Evolutionary conservation across 1,140 invertebrate species (phyloP), one percentile per base, ranked within the genome.

Genomic region (Drosophila micromelanica): DNA sequence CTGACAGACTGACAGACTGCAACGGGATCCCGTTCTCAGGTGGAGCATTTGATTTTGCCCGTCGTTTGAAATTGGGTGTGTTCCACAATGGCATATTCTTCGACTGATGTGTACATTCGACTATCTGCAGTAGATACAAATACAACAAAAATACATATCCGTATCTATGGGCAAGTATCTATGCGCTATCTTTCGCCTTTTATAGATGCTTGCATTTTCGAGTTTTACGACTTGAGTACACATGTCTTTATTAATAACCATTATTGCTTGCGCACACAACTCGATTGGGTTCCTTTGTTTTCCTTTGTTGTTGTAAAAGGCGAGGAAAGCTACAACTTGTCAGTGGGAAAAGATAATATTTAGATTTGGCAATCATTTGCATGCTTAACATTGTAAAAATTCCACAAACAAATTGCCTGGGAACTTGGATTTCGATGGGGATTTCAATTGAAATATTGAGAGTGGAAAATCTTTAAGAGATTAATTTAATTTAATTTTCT

Each of bases 241-340:
- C 81, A 87, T 86, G 81, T 86, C 78, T 76, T 87, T 78, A 87
- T 86, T 86, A 87, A 87, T 73, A 86, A 76, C 75, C 74, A 73
- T 87, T 87, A 87, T 87, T 84, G 80, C 55, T 76, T 69, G 57
- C 17, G 62, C 56, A 68, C 30, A 69, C 64, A 73, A 62, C 54
- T 38, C 38, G 65, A 73, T 73, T 76, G 74, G 74, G 62, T 65
- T 76, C 72, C 20, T 49, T 70, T 79, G 74, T 69, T 60, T 76
- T 76, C 20, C n/a, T n/a, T n/a, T n/a, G 55, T 70, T 79, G 45
- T 49, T 63, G 59, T 51, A 67, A 55, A 63, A 70, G 35, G 56
- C 46, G 42, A 49, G 60, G 60, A 60, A 60, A 69, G 62, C 77
- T 69, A 30, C n/a, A n/a, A n/a, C n/a, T n/a, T n/a, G n/a, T n/a